These are phyloP conservation scores for human DNA, from an alignment of 2,113 vertebrate species.

Conservation along the genomic window GRCh38 chr1:101533501-101534000, in stretches of 20 bases:
- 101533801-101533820: not conserved
- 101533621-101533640: not conserved
- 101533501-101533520: not conserved
- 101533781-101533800: not conserved
- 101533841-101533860: not conserved
- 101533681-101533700: not conserved
- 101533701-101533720: not conserved
- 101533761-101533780: not conserved
- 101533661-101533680: not conserved
- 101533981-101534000: not conserved
- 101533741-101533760: not conserved
- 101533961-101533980: not conserved
- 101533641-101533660: not conserved
- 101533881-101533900: not conserved
- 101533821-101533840: not conserved
- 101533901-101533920: not conserved
- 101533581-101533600: not conserved
- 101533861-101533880: not conserved
- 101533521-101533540: not conserved
- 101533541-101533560: not conserved
- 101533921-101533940: not conserved
- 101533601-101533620: not conserved
- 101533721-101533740: not conserved
- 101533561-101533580: not conserved
- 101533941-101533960: not conserved